These are phyloP conservation scores for Odontesthes bonariensis DNA, from an alignment of 2,113 vertebrate species.

Conservation along the genomic window DNA sequence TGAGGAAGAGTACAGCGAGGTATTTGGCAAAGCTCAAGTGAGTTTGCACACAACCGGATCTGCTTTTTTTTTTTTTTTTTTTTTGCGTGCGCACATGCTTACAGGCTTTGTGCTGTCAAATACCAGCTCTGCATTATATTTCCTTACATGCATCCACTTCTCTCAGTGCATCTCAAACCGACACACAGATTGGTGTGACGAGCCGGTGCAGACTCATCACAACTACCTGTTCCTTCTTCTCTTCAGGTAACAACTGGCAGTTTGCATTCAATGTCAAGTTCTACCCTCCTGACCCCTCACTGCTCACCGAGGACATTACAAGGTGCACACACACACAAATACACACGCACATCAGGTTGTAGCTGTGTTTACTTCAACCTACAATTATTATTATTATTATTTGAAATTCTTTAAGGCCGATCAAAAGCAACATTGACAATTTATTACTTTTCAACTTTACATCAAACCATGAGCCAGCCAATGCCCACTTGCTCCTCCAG, in stretches of 20 bases:
- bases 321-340: constrained; percentile 82
- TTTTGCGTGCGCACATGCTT: neutral
- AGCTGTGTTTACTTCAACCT: too few relatives aligned
- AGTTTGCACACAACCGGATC: constrained; percentile 38
- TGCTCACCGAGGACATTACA: constrained; percentile 95
- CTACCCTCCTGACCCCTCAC: constrained; percentile 97
- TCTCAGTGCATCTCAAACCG: neutral
- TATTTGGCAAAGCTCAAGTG: constrained; percentile 11
- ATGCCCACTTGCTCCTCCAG: neutral
- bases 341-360: neutral
- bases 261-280: constrained; percentile 98
- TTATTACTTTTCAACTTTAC: neutral
- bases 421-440: too few relatives aligned
- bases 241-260: constrained; percentile 93
- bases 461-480: neutral
- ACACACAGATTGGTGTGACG: neutral
- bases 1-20: constrained; percentile 8
- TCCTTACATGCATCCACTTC: constrained; percentile 11
- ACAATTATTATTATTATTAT: too few relatives aligned
- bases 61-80: constrained; percentile 18
- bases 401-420: too few relatives aligned
- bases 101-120: neutral
- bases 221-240: neutral
- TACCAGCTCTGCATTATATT: constrained; percentile 55
- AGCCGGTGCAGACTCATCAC: neutral